Conservation (phyloP, 2,797 vertebrate genomes). For the Bradypus variegatus region DNA sequence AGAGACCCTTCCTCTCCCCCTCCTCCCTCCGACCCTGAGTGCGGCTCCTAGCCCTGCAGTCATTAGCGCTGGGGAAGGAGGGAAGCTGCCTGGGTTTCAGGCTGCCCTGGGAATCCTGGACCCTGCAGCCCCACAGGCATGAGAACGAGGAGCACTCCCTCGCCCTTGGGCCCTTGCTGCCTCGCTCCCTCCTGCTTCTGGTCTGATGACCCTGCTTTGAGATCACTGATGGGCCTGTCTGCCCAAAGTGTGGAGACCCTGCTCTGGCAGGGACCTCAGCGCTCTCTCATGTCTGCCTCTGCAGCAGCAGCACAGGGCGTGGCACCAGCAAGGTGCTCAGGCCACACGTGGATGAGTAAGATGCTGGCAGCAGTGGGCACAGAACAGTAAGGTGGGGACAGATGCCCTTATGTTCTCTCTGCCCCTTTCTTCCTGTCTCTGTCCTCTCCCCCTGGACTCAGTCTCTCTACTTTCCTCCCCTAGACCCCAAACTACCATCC, state of each 20-base stretch:
- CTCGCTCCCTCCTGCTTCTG: not conserved
- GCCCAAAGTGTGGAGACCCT: accelerated
- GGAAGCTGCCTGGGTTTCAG: not conserved
- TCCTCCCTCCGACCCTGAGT: not conserved
- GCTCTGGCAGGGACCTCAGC: not conserved
- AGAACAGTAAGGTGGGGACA: not conserved
- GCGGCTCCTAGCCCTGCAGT: not conserved
- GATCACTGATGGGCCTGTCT: not conserved
- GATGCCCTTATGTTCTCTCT: not conserved
- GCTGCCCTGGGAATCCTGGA: not conserved
- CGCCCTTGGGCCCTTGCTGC: not conserved
- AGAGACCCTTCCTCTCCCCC: not conserved
- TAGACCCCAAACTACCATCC: not conserved
- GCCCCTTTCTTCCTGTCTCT: not conserved
- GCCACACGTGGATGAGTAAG: not conserved
- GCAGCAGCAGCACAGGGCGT: accelerated
- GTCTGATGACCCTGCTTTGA: not conserved
- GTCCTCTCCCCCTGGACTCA: not conserved
- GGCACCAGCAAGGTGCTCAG: accelerated
- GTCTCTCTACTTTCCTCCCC: not conserved
- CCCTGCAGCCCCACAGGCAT: not conserved
- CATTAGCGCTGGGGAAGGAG: not conserved
- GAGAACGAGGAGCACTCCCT: not conserved
- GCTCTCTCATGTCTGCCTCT: not conserved
- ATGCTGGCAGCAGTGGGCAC: not conserved